phyloP scores from a whole-genome alignment of 1,140 invertebrate genomes.

The Drosophila varians region DNA sequence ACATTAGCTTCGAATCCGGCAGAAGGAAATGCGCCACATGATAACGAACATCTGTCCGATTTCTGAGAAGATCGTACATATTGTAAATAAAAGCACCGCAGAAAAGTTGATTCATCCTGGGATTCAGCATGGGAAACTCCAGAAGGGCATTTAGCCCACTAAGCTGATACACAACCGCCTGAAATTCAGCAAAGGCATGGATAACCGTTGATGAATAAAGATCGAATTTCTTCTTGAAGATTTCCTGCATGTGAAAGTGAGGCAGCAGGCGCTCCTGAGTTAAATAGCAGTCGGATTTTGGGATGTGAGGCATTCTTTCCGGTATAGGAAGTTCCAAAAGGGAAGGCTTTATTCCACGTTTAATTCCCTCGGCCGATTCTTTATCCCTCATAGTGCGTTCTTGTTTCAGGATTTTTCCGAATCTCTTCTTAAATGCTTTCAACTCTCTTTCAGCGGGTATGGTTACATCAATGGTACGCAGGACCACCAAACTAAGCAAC shows the following conservation, averaged over 20 bases:
- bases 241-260: conserved; percentile 87
- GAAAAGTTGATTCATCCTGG: conserved; percentile 86
- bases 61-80: conserved; percentile 86
- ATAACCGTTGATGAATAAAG: conserved; percentile 86
- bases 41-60: conserved; percentile 84
- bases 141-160: conserved; percentile 88
- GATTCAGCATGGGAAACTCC: conserved; percentile 85
- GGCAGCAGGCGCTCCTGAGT: conserved; percentile 86
- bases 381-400: conserved; percentile 61
- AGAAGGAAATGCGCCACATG: conserved; percentile 85
- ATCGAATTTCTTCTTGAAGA: conserved; percentile 86
- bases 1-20: conserved; percentile 84
- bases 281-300: conserved; percentile 86
- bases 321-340: conserved; percentile 62
- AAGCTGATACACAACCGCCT: conserved; percentile 87
- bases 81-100: conserved; percentile 91
- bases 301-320: conserved; percentile 84
- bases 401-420: conserved; percentile 67
- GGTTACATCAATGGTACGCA: conserved; percentile 87
- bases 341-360: conserved; percentile 49
- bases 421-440: conserved; percentile 82
- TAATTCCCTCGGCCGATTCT: conserved; percentile 51
- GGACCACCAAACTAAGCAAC: conserved; percentile 86
- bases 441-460: conserved; percentile 85
- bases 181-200: conserved; percentile 90